These are phyloP conservation scores for Cepphus grylle DNA, from an alignment of 2,113 vertebrate species.

Conservation along the genomic window DNA sequence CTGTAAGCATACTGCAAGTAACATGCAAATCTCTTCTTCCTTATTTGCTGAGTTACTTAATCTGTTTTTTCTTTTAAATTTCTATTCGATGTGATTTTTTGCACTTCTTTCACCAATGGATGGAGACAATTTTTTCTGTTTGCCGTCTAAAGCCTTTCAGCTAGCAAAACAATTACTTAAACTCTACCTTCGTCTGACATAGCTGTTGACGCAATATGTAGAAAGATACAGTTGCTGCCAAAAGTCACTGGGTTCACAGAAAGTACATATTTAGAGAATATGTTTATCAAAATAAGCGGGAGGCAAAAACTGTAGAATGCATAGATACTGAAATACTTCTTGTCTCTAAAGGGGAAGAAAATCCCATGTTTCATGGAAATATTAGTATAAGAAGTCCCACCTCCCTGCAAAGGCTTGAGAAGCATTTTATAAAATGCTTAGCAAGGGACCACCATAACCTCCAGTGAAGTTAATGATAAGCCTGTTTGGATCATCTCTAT, in stretches of 20 bases:
- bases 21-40: neutral
- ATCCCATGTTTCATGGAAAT: neutral
- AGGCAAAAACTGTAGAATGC: neutral
- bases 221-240: neutral
- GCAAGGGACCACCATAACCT: neutral
- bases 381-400: neutral
- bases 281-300: neutral
- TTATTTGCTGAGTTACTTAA: slow-evolving; percentile 36
- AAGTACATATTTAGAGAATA: neutral
- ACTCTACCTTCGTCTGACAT: neutral
- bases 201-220: neutral
- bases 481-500: neutral
- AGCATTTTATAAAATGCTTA: neutral
- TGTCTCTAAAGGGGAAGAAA: neutral
- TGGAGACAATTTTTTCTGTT: slow-evolving; percentile 20
- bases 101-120: neutral
- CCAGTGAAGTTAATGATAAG: neutral
- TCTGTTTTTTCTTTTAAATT: neutral
- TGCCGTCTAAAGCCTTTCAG: neutral
- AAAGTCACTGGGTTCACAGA: neutral
- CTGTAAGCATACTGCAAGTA: neutral
- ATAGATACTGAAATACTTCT: neutral
- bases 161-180: slow-evolving; percentile 18
- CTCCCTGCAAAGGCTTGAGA: neutral
- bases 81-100: neutral